Evolutionary conservation across 2,888 invertebrate genomes (phyloP), one percentile per base, ranked within the genome.

Genomic region (Allolobophora icterica): DNA sequence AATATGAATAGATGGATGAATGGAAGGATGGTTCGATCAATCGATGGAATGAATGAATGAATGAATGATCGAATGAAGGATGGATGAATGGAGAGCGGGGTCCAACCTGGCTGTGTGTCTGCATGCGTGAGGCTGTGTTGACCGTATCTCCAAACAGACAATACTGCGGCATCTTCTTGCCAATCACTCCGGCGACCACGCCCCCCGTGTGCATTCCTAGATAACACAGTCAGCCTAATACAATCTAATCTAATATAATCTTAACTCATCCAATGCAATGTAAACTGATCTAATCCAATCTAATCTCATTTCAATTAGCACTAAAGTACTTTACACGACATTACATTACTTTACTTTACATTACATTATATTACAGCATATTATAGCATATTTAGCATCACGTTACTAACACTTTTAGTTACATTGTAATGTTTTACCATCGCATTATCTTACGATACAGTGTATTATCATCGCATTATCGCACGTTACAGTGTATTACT

Each of bases 71-170:
- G 71, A 71, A 6, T 30, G n/a, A 71, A 6, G 30, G 17, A 71
- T 71, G 30, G 8, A 71, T 71, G 11, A 13, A n/a, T 71, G 30
- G 71, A 89, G 3, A 84, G 34, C 34, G 21, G 19, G n/a, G 21
- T 13, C 94, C 95, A 94, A 97, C 97, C 95, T 96, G 94, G 93
- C 97, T 96, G 38, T 96, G 96, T 0, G 97, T 96, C 94, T 98
- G 98, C 98, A 98, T 98, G 91, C 98, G 96, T 5, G 98, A 97
- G 2, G 98, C 98, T 0, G 98, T 98, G 94, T 98, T 98, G 34
- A 98, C 97, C 0, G 98, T 97, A 95, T 93, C 93, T 0, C 98
- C 98, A 92, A 98, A 98, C 90, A 98, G 97, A 94, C 98, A 98
- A 95, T 98, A 98, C 93, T 98, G 96, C 0, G 98, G 98, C 90